A percentile compares a stretch with the other conserved stretches of the same genome.
Evolutionary conservation across 2,888 invertebrate species (phyloP).

Genomic region (Drosophila tripunctata): DNA sequence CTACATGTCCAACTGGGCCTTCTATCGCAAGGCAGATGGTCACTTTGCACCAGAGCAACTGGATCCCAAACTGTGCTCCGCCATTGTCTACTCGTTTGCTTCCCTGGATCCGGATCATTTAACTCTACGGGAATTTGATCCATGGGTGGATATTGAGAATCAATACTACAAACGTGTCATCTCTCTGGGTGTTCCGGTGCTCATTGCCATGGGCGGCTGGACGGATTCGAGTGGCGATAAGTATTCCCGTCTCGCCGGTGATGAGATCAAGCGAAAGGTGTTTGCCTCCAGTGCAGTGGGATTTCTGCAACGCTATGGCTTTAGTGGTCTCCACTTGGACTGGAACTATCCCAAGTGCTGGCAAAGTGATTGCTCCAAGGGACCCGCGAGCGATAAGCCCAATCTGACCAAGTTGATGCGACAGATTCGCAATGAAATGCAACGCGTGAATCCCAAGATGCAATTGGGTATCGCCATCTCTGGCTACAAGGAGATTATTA

Average conservation of each 20-base stretch:
- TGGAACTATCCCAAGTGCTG: constrained; percentile 98
- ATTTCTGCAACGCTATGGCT: constrained; percentile 90
- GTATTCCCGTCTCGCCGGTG: constrained; percentile 91
- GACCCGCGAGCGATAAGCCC: constrained; percentile 90
- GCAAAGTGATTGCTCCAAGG: constrained; percentile 94
- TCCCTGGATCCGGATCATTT: constrained; percentile 92
- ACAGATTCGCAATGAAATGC: constrained; percentile 85
- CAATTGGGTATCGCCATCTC: constrained; percentile 93
- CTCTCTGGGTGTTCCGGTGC: constrained; percentile 87
- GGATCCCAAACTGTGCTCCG: constrained; percentile 92
- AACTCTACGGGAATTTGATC: constrained; percentile 92
- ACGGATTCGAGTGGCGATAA: constrained; percentile 95
- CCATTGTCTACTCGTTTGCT: constrained; percentile 95
- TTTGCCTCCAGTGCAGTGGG: constrained; percentile 89
- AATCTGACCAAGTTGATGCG: constrained; percentile 91
- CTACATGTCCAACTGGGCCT: constrained; percentile 95
- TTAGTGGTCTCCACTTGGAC: constrained; percentile 94
- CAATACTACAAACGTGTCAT: constrained; percentile 92
- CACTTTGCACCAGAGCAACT: constrained; percentile 94
- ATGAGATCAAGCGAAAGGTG: constrained; percentile 87
- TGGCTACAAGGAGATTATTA: constrained; percentile 95
- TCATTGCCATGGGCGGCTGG: constrained; percentile 97
- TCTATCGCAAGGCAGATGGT: constrained; percentile 92
- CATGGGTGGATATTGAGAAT: constrained; percentile 94
- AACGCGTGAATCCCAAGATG: constrained; percentile 85